Evolutionary conservation across 2,888 invertebrate genomes (phyloP).

Genomic region (Drosophila ezoana): DNA sequence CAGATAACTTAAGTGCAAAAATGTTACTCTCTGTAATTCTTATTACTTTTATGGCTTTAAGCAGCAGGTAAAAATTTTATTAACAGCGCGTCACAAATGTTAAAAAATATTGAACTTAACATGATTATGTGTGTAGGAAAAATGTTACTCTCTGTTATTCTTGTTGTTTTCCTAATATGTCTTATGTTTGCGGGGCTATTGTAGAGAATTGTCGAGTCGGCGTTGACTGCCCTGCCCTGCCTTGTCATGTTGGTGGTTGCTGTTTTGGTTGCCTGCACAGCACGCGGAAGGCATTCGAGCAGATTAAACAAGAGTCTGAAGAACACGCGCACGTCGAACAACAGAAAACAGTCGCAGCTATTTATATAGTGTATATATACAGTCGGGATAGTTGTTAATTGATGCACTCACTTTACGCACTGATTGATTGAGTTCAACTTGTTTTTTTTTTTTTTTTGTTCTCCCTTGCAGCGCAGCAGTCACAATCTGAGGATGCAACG

Average conservation of each 20-base stretch:
- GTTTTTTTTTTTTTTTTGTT: slow-evolving; percentile 12
- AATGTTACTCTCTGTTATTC: too few relatives aligned
- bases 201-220: slow-evolving; percentile 20
- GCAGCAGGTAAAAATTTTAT: too few relatives aligned
- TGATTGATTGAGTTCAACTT: slow-evolving; percentile 57
- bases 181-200: too few relatives aligned
- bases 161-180: too few relatives aligned
- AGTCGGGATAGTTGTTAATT: slow-evolving; percentile 41
- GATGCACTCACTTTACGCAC: slow-evolving; percentile 38
- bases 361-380: slow-evolving; percentile 26
- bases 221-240: not conserved
- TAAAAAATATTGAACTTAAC: not conserved
- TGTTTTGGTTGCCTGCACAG: slow-evolving; percentile 54
- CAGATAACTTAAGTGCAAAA: too few relatives aligned
- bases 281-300: slow-evolving; percentile 66
- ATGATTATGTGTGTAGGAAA: not conserved
- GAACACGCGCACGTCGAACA: slow-evolving; percentile 18
- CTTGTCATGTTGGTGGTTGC: slow-evolving; percentile 7
- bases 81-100: too few relatives aligned
- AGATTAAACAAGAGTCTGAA: slow-evolving; percentile 20
- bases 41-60: too few relatives aligned
- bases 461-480: slow-evolving; percentile 28
- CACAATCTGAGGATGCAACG: slow-evolving; percentile 47
- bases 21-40: too few relatives aligned
- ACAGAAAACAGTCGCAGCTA: slow-evolving; percentile 5